Evolutionary conservation across 2,113 vertebrate genomes (phyloP).

Genomic region (Limanda limanda): DNA sequence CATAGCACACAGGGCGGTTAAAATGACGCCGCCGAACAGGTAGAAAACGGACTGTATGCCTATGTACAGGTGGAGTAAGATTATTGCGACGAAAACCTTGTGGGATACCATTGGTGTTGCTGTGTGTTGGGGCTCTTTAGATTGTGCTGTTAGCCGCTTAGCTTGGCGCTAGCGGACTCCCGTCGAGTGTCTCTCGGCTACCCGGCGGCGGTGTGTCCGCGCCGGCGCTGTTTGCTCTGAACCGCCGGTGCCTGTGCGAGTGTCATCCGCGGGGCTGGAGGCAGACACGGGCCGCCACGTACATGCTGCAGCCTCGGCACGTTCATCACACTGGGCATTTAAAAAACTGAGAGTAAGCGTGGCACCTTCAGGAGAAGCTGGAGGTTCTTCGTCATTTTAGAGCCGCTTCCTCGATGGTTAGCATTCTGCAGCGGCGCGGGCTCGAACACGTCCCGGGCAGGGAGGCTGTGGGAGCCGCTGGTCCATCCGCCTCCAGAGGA

Average conservation of each 20-base stretch:
- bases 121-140: slow-evolving; percentile 10
- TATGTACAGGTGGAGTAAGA: slow-evolving; percentile 75
- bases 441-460: slow-evolving; percentile 19
- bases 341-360: slow-evolving; percentile 1
- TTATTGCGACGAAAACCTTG: slow-evolving; percentile 73
- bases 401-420: slow-evolving; percentile 40
- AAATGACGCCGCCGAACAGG: slow-evolving; percentile 74
- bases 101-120: slow-evolving; percentile 71
- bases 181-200: slow-evolving; percentile 44
- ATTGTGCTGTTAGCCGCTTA: slow-evolving; percentile 64
- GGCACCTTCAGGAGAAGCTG: not conserved
- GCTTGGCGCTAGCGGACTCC: slow-evolving; percentile 40
- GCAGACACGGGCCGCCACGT: slow-evolving; percentile 64
- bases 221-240: slow-evolving; percentile 56
- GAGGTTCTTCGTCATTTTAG: slow-evolving; percentile 42
- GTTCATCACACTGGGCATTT: slow-evolving; percentile 62
- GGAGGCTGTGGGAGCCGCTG: slow-evolving; percentile 50
- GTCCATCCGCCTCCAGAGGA: slow-evolving; percentile 55
- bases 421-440: slow-evolving; percentile 42
- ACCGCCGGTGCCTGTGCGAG: slow-evolving; percentile 55
- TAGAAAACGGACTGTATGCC: slow-evolving; percentile 76
- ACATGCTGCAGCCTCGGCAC: slow-evolving; percentile 67
- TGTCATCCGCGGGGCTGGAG: slow-evolving; percentile 78
- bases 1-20: slow-evolving; percentile 82
- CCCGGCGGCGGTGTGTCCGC: slow-evolving; percentile 41